These are phyloP conservation scores for Exephanes ischioxanthus DNA, from an alignment of 2,888 invertebrate species.

Conservation along the genomic window DNA sequence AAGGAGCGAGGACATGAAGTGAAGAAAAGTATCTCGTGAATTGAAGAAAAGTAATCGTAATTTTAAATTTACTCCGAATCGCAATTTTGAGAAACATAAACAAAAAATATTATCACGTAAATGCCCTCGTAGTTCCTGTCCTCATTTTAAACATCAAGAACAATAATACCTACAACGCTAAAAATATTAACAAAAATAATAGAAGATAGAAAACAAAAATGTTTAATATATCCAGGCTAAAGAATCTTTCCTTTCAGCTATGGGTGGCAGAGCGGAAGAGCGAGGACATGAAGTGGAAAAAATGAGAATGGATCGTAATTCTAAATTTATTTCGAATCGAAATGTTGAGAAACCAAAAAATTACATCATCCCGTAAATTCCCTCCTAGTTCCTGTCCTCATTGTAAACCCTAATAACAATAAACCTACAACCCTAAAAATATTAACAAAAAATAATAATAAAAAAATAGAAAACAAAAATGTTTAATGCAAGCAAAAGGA, in stretches of 20 bases:
- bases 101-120: no score
- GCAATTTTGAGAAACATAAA: no score
- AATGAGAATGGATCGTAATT: conserved; percentile 12
- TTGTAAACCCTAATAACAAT: background rate
- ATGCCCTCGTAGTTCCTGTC: no score
- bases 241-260: background rate
- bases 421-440: background rate
- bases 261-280: conserved; percentile 19
- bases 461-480: background rate
- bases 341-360: no score
- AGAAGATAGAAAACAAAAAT: background rate
- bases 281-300: conserved; percentile 38
- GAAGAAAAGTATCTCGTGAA: no score
- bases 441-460: background rate
- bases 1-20: no score
- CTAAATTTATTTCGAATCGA: no score
- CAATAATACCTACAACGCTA: background rate
- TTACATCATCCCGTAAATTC: no score
- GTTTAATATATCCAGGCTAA: background rate
- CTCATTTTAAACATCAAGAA: no score
- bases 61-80: no score
- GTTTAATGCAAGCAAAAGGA: background rate
- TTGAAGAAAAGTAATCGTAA: no score
- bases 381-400: no score
- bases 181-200: background rate